These are phyloP conservation scores for Phalacrocorax pelagicus DNA, from an alignment of 2,113 vertebrate genomes.

Conservation along the genomic window DNA sequence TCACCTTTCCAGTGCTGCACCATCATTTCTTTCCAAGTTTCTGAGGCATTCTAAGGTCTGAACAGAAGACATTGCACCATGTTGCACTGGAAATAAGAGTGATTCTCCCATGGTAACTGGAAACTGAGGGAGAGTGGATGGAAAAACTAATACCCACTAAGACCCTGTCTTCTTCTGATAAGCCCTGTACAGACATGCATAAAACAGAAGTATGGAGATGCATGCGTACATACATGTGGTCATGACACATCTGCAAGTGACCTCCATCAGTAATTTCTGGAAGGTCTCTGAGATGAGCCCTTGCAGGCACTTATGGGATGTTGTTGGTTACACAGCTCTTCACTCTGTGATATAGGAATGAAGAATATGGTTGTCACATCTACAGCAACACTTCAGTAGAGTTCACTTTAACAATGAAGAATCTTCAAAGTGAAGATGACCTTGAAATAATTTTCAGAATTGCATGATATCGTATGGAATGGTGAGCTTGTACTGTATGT, in stretches of 20 bases:
- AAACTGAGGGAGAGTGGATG: background rate
- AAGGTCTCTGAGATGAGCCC: background rate
- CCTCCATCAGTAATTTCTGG: background rate
- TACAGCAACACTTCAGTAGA: background rate
- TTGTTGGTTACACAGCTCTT: background rate
- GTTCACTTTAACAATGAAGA: background rate
- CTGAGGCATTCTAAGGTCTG: background rate
- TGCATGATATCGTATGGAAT: background rate
- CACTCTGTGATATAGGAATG: background rate
- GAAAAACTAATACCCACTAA: background rate
- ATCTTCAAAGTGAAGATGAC: background rate
- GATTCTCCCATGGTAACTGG: background rate
- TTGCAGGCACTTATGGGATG: background rate
- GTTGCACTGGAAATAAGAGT: background rate
- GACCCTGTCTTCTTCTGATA: background rate
- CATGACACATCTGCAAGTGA: background rate
- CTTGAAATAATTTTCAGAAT: background rate
- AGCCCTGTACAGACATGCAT: background rate
- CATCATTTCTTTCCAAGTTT: background rate
- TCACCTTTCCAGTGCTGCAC: background rate
- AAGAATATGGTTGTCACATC: background rate
- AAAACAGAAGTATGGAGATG: background rate
- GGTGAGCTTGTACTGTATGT: background rate
- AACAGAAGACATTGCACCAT: background rate
- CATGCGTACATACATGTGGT: too few species aligned